Conservation (phyloP, 2,797 vertebrate species). For the Paramormyrops hopkinsi region DNA sequence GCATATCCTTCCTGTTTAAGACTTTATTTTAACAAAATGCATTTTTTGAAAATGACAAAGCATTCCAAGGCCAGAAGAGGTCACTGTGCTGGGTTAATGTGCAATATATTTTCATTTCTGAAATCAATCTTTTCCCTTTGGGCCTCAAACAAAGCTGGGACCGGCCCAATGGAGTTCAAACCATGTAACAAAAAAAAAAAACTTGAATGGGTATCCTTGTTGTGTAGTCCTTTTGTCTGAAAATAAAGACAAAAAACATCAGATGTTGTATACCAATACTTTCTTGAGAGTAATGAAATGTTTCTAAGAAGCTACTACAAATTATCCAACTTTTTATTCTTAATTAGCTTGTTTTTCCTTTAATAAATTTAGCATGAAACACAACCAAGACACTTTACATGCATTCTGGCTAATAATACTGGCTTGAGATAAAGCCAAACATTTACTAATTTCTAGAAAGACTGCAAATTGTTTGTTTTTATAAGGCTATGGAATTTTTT, state of each 20-base stretch:
- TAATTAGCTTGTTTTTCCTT: not conserved
- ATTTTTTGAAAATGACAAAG: slow-evolving; percentile 16
- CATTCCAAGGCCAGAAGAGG: slow-evolving; percentile 40
- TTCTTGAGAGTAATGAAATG: not conserved
- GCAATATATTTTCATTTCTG: slow-evolving; percentile 18
- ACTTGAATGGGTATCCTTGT: slow-evolving; percentile 38
- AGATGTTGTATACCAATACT: slow-evolving; percentile 3
- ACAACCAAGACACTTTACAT: not conserved
- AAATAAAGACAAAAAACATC: slow-evolving; percentile 51
- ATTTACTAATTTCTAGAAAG: not conserved
- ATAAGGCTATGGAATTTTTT: not conserved
- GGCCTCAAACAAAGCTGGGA: not conserved
- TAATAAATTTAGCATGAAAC: not conserved
- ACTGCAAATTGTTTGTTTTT: not conserved
- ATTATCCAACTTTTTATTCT: not conserved
- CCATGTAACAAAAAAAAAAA: not conserved
- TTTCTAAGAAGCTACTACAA: not conserved
- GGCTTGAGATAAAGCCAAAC: not conserved
- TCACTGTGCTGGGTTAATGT: slow-evolving; percentile 13
- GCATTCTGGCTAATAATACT: not conserved
- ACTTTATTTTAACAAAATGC: not conserved
- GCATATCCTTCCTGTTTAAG: slow-evolving; percentile 6
- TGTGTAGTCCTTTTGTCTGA: slow-evolving; percentile 51
- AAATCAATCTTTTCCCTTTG: not conserved
- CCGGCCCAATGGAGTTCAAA: not conserved